Evolutionary conservation across 2,113 vertebrate genomes (phyloP).

Genomic region (Barbus barbus): DNA sequence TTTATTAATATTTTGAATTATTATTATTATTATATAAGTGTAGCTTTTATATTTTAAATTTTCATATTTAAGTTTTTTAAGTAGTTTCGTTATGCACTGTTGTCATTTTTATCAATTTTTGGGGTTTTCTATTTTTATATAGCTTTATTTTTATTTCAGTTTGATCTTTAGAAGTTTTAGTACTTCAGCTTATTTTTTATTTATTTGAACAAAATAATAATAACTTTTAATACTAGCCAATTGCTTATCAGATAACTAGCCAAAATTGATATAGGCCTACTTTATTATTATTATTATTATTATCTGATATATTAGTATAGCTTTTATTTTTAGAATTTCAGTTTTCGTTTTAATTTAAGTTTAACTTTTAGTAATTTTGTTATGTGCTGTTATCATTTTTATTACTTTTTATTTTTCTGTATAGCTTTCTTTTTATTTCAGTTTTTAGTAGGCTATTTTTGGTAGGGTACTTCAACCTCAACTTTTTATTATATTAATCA

Average conservation of each 20-base stretch:
- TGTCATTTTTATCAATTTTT: not conserved
- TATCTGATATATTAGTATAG: not conserved
- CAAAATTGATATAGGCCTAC: not conserved
- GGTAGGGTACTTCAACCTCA: not conserved
- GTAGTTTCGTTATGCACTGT: not conserved
- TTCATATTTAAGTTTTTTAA: not conserved
- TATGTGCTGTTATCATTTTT: not conserved
- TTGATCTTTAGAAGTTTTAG: not conserved
- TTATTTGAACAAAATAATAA: not conserved
- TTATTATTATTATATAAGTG: not conserved
- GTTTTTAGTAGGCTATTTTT: not conserved
- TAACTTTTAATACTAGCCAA: not conserved
- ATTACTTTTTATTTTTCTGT: not conserved
- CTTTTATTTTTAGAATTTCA: not conserved
- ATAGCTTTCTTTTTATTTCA: not conserved
- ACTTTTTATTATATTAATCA: not conserved
- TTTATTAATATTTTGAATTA: not conserved
- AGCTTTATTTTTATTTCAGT: not conserved
- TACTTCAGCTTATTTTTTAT: too few relatives aligned
- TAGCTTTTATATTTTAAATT: not conserved
- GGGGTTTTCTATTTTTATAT: not conserved
- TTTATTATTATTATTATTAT: not conserved
- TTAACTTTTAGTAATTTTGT: not conserved
- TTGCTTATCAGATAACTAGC: not conserved
- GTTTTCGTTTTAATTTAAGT: not conserved